phyloP scores from a whole-genome alignment of 2,113 vertebrate species.

The Atractosteus spatula region DNA sequence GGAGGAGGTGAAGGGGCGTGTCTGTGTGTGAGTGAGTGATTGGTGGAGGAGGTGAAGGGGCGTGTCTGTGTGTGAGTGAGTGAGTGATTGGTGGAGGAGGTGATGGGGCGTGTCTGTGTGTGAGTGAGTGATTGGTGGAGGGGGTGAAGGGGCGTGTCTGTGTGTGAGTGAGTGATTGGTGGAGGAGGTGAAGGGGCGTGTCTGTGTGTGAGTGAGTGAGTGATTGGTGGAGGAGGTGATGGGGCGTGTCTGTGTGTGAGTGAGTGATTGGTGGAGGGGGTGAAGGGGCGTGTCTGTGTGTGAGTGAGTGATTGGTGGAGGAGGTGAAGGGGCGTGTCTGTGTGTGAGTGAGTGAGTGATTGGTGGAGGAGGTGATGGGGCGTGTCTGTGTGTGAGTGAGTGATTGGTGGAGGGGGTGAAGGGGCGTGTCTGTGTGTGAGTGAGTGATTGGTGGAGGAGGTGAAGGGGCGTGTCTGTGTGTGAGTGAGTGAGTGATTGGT shows the following conservation, averaged over 20 bases:
- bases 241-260: background rate
- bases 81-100: background rate
- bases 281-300: too few relatives aligned
- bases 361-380: background rate
- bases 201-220: background rate
- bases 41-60: background rate
- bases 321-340: background rate
- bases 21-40: background rate
- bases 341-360: background rate
- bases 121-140: background rate
- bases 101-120: background rate
- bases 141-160: background rate
- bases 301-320: background rate
- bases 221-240: too few relatives aligned
- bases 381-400: background rate
- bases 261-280: background rate
- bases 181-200: too few relatives aligned
- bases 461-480: conserved; percentile 20
- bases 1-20: too few relatives aligned
- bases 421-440: background rate
- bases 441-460: background rate
- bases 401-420: background rate
- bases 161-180: background rate
- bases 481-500: conserved; percentile 6
- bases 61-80: background rate